Percentiles rank a stretch among this genome's conserved stretches.
phyloP scores from a whole-genome alignment of 2,888 invertebrate genomes.

The Campaea margaritaria region DNA sequence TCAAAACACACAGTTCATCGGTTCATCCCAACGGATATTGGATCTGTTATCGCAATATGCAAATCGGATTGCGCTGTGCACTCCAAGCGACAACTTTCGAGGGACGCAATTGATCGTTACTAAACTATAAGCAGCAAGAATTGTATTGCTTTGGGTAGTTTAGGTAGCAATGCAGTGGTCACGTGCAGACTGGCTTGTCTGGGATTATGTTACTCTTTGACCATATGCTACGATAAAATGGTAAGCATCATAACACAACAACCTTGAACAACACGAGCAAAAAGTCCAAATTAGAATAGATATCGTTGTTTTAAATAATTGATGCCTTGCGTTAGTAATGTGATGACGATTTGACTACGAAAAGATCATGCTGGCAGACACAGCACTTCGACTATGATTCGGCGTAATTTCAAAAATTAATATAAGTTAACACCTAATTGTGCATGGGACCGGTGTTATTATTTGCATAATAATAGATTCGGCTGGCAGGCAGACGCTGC shows the following conservation, averaged over 20 bases:
- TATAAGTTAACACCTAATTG: neutral
- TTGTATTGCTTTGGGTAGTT: conserved; percentile 23
- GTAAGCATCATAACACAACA: too few relatives aligned
- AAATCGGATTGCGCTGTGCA: conserved; percentile 69
- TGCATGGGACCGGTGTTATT: neutral
- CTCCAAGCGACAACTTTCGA: conserved; percentile 59
- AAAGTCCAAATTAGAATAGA: too few relatives aligned
- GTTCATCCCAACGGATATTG: conserved; percentile 58
- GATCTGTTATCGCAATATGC: conserved; percentile 63
- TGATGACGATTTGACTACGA: too few relatives aligned
- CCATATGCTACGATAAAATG: conserved; percentile 2
- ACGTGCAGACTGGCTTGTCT: conserved; percentile 18
- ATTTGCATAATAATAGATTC: neutral
- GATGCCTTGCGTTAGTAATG: too few relatives aligned
- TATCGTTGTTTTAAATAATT: too few relatives aligned
- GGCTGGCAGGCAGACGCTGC: conserved; percentile 2
- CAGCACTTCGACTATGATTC: neutral
- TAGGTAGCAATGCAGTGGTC: conserved; percentile 15
- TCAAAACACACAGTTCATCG: conserved; percentile 42
- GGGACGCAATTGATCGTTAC: conserved; percentile 57
- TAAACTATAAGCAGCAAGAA: conserved; percentile 47
- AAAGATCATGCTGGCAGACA: too few relatives aligned
- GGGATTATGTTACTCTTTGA: conserved; percentile 31
- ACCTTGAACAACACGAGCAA: neutral
- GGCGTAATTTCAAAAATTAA: neutral